Conservation (phyloP, 2,113 vertebrate genomes). For the Muscicapa adusta region DNA sequence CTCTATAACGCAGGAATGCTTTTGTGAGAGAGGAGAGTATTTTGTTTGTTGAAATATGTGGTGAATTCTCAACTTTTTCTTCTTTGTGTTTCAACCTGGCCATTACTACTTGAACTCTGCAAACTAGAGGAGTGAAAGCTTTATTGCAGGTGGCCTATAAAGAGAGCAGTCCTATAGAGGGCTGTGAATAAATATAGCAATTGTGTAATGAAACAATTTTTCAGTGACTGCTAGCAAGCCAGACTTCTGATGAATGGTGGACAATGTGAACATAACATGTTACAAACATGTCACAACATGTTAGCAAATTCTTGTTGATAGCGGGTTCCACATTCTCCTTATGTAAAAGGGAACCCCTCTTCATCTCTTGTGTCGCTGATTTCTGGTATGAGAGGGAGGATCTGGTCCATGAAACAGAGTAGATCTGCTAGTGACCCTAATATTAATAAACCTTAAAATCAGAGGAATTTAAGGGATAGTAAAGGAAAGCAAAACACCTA, state of each 20-base stretch:
- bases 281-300: not conserved
- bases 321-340: not conserved
- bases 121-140: not conserved
- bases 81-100: not conserved
- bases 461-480: not conserved
- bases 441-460: not conserved
- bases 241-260: not conserved
- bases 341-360: rapidly evolving
- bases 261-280: rapidly evolving
- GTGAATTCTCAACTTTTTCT: not conserved
- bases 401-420: not conserved
- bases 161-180: not conserved
- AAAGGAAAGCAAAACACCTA: not conserved
- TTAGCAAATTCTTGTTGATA: not conserved
- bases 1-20: not conserved
- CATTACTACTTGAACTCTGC: not conserved
- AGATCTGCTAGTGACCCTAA: not conserved
- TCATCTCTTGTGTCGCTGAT: not conserved
- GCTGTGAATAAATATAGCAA: not conserved
- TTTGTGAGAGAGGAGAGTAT: not conserved
- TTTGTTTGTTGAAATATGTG: not conserved
- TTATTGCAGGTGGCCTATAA: not conserved
- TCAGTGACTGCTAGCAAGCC: not conserved
- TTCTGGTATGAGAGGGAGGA: not conserved
- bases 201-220: not conserved